phyloP scores from a whole-genome alignment of 2,113 vertebrate species.

The Microcebus lehilahytsara region DNA sequence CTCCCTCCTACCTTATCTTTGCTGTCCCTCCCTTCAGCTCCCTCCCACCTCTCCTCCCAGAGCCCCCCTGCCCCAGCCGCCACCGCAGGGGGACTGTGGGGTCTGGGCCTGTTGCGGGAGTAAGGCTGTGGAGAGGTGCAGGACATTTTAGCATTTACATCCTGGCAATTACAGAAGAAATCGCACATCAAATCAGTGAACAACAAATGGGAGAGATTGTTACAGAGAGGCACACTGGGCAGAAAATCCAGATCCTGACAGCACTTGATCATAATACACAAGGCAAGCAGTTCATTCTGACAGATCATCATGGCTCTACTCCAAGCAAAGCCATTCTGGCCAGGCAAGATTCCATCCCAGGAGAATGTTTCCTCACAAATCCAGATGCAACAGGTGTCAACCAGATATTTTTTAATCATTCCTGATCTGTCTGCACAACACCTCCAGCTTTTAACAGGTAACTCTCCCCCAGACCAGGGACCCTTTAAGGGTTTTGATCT shows the following conservation, averaged over 20 bases:
- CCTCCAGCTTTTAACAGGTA: constrained; percentile 97
- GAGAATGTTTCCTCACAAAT: constrained; percentile 94
- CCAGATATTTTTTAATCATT: constrained; percentile 92
- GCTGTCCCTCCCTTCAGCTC: no score
- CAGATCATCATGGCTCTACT: constrained; percentile 92
- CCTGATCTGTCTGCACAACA: constrained; percentile 94
- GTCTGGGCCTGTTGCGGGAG: no score
- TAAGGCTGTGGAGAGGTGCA: no score
- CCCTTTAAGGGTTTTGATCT: constrained; percentile 94
- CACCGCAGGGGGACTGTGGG: no score
- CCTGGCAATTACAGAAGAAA: no score
- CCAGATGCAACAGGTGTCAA: constrained; percentile 94
- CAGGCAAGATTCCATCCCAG: constrained; percentile 92
- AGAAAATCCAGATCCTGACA: constrained; percentile 98
- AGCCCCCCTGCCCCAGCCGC: no score
- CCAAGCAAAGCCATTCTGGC: constrained; percentile 94
- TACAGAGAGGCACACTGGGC: constrained; percentile 95
- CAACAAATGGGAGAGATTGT: constrained; percentile 87
- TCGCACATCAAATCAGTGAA: no score
- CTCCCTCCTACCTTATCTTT: no score
- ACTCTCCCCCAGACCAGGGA: constrained; percentile 90
- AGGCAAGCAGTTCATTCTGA: constrained; percentile 95
- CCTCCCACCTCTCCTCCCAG: no score
- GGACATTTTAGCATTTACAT: no score
- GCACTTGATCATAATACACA: constrained; percentile 93